Percentiles rank a stretch among this genome's conserved stretches.
phyloP scores from a whole-genome alignment of 2,888 invertebrate species.

The Listrodromus nycthemerus region DNA sequence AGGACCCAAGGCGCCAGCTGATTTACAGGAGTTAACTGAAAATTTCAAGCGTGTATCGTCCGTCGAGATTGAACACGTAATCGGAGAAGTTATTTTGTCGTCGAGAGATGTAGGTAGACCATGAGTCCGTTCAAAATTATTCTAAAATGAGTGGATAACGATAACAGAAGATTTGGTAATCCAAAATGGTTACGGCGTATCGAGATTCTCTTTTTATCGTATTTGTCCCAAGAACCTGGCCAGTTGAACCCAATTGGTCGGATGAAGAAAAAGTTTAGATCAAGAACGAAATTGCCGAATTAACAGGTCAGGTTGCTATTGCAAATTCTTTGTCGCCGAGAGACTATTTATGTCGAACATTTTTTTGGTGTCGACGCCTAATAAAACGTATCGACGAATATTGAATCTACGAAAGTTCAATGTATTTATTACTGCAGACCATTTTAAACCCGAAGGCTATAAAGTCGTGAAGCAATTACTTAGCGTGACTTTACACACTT shows the following conservation, averaged over 20 bases:
- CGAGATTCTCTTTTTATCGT: slow-evolving; percentile 1
- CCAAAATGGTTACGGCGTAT: not conserved
- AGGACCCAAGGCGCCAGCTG: slow-evolving; percentile 29
- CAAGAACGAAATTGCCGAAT: not conserved
- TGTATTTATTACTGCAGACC: not conserved
- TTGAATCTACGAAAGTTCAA: slow-evolving; percentile 1
- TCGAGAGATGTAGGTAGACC: slow-evolving; percentile 6
- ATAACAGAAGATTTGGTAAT: slow-evolving; percentile 10
- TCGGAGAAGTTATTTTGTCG: not conserved
- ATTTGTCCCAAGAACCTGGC: not conserved
- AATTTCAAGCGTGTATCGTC: not conserved
- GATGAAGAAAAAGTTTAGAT: not conserved
- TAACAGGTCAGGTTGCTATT: not conserved
- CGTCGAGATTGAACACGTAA: not conserved
- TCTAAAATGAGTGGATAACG: not conserved
- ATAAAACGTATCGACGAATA: slow-evolving; percentile 9
- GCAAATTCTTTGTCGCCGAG: not conserved
- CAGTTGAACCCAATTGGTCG: slow-evolving; percentile 9
- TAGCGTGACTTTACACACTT: not conserved
- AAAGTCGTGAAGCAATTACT: slow-evolving; percentile 4
- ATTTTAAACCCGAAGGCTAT: slow-evolving; percentile 4
- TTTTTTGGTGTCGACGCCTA: not conserved
- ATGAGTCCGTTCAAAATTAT: not conserved
- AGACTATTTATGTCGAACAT: slow-evolving; percentile 2
- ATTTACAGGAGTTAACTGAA: slow-evolving; percentile 15